Base-by-base conservation (phyloP, 2,113 vertebrate genomes). In the Datnioides undecimradiatus region DNA sequence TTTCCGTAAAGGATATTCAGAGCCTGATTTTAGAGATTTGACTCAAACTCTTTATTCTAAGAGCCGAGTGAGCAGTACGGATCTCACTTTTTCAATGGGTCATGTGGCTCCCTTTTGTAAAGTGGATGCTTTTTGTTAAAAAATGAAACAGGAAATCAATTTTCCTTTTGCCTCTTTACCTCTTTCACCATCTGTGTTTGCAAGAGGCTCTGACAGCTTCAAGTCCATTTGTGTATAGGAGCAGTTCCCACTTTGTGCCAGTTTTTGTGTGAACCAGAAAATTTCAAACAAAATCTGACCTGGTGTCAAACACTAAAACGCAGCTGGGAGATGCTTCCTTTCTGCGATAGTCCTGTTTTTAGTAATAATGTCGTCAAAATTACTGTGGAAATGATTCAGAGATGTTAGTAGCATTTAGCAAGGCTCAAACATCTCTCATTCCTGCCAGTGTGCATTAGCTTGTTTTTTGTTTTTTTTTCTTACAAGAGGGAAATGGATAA, bases 401-500 rank as follows among this genome's bases (percentile, higher is more conserved):
- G 62, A 65, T 74, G 57, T 11, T 43, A 27, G 17, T 23, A 23
- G 40, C 49, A 40, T 54, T 25, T 43, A 40, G 62, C 62, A 19
- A 51, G 51, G 23, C 46, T 64, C 48, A 29, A 13, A 34, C 27
- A 31, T 29, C 49, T 64, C 60, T 68, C 38, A 38, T 63, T 66
- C 12, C 17, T 16, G 48, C 16, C 29, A 13, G 21, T 49, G 25
- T 66, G 58, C 51, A 43, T 68, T 48, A 78, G 23, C 59, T 49
- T 58, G 36, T 72, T 67, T 25, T n/a, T 16, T 34, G 59, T 40
- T 36, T 10, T 40, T 40, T 45, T 45, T 40, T 45, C 19, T 45
- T 45, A 16, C 79, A 54, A 0, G 13, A 67, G 80, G 73, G 79
- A 81, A 84, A 69, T 48, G 58, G 33, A 66, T 75, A 2, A 86